Percentiles rank a stretch among this genome's conserved stretches.
Evolutionary conservation across 1,140 invertebrate species (phyloP).

Genomic region (Macrosteles quadrilineatus): DNA sequence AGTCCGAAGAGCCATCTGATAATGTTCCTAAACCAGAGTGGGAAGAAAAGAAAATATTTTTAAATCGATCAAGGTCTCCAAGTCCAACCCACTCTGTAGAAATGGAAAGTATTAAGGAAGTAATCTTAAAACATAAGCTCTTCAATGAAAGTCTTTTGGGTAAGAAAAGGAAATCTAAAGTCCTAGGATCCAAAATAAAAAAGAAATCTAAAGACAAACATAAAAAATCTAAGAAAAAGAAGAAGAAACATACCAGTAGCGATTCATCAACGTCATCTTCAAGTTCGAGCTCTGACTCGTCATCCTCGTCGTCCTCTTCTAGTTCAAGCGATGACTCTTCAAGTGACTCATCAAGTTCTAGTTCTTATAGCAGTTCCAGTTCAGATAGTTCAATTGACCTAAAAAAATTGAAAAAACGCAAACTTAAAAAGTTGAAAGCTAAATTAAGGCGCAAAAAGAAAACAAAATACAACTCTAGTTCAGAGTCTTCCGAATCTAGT

Average conservation of each 20-base stretch:
- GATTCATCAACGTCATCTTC: conserved; percentile 26
- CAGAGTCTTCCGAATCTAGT: conserved; percentile 23
- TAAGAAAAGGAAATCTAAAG: conserved; percentile 30
- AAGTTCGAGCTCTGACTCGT: conserved; percentile 16
- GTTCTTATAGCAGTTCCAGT: conserved; percentile 25
- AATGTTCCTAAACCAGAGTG: conserved; percentile 7
- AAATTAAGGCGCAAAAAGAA: conserved; percentile 31
- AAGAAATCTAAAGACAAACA: conserved; percentile 29
- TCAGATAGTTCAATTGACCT: conserved; percentile 33
- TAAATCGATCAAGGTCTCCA: conserved; percentile 16
- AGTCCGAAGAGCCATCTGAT: neutral
- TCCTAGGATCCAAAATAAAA: conserved; percentile 25
- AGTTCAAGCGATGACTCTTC: conserved; percentile 28
- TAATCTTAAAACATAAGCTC: neutral
- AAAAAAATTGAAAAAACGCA: conserved; percentile 33
- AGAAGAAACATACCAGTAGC: conserved; percentile 29
- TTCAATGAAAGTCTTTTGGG: neutral
- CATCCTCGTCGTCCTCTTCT: conserved; percentile 22
- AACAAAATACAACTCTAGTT: conserved; percentile 5
- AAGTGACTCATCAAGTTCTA: conserved; percentile 17
- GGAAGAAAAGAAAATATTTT: conserved; percentile 19
- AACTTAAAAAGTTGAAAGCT: conserved; percentile 23
- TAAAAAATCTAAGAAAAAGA: conserved; percentile 26
- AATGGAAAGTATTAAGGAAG: neutral
- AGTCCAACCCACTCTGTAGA: neutral